Conservation (phyloP, 2,888 invertebrate species). For the Brenthis hecate region DNA sequence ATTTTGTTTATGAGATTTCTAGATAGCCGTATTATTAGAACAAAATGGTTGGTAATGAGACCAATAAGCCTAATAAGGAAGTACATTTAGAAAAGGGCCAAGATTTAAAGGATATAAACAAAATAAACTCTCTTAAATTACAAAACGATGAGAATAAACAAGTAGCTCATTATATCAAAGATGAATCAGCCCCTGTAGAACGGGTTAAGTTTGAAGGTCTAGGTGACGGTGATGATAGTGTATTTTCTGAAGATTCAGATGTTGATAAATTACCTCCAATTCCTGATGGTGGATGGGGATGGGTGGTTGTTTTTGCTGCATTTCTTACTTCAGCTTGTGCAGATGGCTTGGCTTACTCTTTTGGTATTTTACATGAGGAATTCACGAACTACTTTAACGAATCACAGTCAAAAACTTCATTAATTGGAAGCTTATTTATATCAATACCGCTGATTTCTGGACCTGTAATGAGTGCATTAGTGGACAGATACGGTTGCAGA, state of each 20-base stretch:
- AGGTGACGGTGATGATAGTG: conserved; percentile 67
- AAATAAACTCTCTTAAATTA: conserved; percentile 68
- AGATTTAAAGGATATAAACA: conserved; percentile 57
- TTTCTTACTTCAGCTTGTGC: conserved; percentile 93
- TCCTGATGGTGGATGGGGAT: conserved; percentile 94
- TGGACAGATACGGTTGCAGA: conserved; percentile 91
- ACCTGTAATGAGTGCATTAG: conserved; percentile 91
- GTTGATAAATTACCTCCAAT: conserved; percentile 80
- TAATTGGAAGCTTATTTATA: conserved; percentile 94
- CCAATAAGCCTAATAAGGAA: conserved; percentile 30
- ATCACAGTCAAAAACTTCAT: conserved; percentile 91
- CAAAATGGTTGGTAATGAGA: conserved; percentile 41
- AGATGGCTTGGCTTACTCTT: conserved; percentile 95
- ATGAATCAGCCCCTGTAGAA: conserved; percentile 58
- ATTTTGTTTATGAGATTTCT: conserved; percentile 30
- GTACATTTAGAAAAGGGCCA: conserved; percentile 36
- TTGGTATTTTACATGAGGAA: conserved; percentile 93
- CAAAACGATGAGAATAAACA: conserved; percentile 47
- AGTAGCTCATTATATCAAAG: conserved; percentile 48
- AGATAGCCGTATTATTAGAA: conserved; percentile 4
- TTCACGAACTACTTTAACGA: conserved; percentile 89
- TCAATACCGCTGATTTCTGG: conserved; percentile 93
- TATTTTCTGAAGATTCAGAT: conserved; percentile 60
- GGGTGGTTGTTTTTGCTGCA: conserved; percentile 93
- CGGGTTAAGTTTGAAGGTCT: conserved; percentile 75